Percentiles rank a stretch among this genome's conserved stretches.
Conservation (phyloP, 2,888 invertebrate species). For the Platypus cylindrus region DNA sequence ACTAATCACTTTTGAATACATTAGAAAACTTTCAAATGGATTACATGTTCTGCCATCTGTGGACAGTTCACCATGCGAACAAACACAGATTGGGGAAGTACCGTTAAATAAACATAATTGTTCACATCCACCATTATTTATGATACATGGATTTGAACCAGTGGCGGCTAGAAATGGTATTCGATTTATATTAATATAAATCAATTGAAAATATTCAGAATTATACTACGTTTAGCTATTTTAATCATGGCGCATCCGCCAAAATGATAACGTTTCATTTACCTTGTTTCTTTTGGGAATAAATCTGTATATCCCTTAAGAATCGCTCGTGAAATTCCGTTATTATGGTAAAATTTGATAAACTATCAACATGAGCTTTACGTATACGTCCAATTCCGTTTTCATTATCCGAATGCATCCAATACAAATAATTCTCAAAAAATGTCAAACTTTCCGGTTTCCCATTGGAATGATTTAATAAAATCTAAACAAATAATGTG, state of each 20-base stretch:
- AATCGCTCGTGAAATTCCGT: constrained; percentile 49
- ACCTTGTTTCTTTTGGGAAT: constrained; percentile 29
- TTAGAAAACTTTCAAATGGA: constrained; percentile 67
- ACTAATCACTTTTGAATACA: constrained; percentile 68
- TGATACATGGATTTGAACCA: constrained; percentile 50
- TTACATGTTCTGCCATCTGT: constrained; percentile 54
- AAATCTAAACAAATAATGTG: constrained; percentile 18
- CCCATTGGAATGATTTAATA: constrained; percentile 41
- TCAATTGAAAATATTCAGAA: no score
- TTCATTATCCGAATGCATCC: constrained; percentile 53
- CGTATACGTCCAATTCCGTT: constrained; percentile 51
- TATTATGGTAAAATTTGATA: constrained; percentile 42
- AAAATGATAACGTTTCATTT: background rate
- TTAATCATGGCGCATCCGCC: background rate
- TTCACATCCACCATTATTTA: constrained; percentile 58
- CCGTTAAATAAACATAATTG: constrained; percentile 67
- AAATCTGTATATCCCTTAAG: constrained; percentile 28
- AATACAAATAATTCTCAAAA: constrained; percentile 45
- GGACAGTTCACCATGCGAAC: constrained; percentile 67
- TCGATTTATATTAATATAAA: no score
- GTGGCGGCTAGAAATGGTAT: constrained; percentile 13
- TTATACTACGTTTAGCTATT: no score
- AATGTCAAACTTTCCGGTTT: constrained; percentile 56
- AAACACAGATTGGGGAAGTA: constrained; percentile 56
- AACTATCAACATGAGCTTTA: constrained; percentile 47